Conservation (phyloP, 2,797 vertebrate species). For the Poeciliopsis gracilis region DNA sequence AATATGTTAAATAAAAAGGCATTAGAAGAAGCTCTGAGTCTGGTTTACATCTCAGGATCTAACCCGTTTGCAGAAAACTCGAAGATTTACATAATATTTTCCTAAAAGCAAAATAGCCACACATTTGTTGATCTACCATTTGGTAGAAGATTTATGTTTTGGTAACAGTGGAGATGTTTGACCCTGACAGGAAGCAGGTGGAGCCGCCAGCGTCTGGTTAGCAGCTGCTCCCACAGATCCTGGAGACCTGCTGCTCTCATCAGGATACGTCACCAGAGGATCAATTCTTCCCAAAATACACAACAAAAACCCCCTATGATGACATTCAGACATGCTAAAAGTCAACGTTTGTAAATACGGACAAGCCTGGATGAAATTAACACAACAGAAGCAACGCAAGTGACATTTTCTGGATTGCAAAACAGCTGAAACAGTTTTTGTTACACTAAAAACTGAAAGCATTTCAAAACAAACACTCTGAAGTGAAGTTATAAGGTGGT, state of each 20-base stretch:
- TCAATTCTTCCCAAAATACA: not conserved
- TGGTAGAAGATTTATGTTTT: slow-evolving; percentile 23
- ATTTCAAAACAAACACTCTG: not conserved
- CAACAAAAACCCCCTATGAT: not conserved
- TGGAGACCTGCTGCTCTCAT: slow-evolving; percentile 1
- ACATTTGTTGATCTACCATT: slow-evolving; percentile 5
- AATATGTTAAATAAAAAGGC: not conserved
- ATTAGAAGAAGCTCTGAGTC: not conserved
- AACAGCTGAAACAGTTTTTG: not conserved
- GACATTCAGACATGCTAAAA: not conserved
- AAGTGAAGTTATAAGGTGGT: not conserved
- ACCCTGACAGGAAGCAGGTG: slow-evolving; percentile 44
- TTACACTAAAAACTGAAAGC: not conserved
- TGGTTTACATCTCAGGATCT: not conserved
- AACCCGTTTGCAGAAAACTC: not conserved
- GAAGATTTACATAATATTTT: not conserved
- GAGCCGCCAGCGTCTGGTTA: slow-evolving; percentile 36
- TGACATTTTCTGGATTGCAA: not conserved
- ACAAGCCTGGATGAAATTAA: slow-evolving; percentile 9
- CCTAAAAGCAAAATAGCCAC: not conserved
- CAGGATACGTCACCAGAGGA: not conserved
- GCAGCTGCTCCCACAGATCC: slow-evolving; percentile 10
- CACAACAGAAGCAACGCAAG: not conserved
- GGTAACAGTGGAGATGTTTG: slow-evolving; percentile 26
- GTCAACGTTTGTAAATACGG: not conserved